Conservation (phyloP, 2,797 vertebrate species). For the Pipistrellus pipistrellus region DNA sequence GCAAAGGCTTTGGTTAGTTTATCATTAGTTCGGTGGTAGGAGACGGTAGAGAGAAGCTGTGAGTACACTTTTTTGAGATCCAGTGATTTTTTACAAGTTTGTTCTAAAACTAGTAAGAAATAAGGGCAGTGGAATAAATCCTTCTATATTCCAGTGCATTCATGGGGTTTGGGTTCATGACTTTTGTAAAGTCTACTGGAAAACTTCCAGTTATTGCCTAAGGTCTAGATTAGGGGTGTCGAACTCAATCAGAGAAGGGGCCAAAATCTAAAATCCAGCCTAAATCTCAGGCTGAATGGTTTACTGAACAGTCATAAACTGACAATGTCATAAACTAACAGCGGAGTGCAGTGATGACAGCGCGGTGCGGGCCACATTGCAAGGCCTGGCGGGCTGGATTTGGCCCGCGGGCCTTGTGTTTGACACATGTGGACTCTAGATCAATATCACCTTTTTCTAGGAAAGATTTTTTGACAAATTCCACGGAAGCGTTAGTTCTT, state of each 20-base stretch:
- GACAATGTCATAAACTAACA: too few relatives aligned
- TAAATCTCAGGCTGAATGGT: too few relatives aligned
- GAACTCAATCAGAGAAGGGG: too few relatives aligned
- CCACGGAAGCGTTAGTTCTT: neutral
- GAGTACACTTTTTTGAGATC: neutral
- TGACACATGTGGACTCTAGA: too few relatives aligned
- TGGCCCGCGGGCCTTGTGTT: too few relatives aligned
- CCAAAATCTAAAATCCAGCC: too few relatives aligned
- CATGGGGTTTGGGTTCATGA: neutral
- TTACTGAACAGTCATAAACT: too few relatives aligned
- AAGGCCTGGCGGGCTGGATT: too few relatives aligned
- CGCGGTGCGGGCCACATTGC: too few relatives aligned
- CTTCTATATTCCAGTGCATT: neutral
- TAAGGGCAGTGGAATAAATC: neutral
- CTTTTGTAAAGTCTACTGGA: neutral
- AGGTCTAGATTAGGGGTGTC: neutral
- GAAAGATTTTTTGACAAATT: neutral
- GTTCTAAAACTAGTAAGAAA: neutral
- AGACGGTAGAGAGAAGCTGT: neutral
- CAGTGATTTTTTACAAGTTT: neutral
- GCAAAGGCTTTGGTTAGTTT: neutral
- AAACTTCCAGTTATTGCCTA: neutral
- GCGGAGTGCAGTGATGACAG: too few relatives aligned
- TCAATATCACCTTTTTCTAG: neutral
- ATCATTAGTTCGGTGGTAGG: neutral